Base-by-base conservation (phyloP, 2,113 vertebrate genomes). In the Pipa parva region DNA sequence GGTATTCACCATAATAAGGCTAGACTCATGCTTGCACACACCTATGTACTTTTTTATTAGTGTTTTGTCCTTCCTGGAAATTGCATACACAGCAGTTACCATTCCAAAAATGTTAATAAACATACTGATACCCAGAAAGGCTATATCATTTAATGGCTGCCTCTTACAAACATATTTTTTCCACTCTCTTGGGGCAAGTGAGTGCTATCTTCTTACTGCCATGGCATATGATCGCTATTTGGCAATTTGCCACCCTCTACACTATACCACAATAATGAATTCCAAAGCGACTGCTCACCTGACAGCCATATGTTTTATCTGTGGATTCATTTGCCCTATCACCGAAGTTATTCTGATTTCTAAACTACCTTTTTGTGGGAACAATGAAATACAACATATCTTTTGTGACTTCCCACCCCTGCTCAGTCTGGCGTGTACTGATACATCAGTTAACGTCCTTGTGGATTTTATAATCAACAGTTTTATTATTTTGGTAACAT, bases 21-120 rank as follows among this genome's bases (percentile, higher is more conserved):
- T 75, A 24, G 72, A 84, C 2, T 7, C 42, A 7, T 33, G 50
- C 1, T 71, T 83, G 0, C 77, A 77, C 13, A 83, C 61, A 0
- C 81, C 80, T 15, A 85, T 81, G 81, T 85, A 82, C 56, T 76
- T 80, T 7, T 84, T 84, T 21, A 46, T 85, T 39, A 78, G 83
- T 31, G 28, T 72, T 17, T 72, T 85, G 17, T 78, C 83, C 46
- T 77, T 83, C 37, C 55, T 80, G 50, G 80, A 85, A 39, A 13
- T 85, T 27, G 80, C 78, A 72, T 83, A 82, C 5, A 83, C 77
- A 2, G 77, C 77, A 4, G 75, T 76, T 12, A 81, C 80, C 54
- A 76, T 81, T 5, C 83, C 80, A 15, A 85, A 81, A 54, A 82
- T 83, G 79, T 65, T 82, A 12, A 50, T 68, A 15, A 85, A 80